These are phyloP conservation scores for Sus scrofa DNA, from an alignment of 2,113 vertebrate genomes.

Conservation along the genomic window DNA sequence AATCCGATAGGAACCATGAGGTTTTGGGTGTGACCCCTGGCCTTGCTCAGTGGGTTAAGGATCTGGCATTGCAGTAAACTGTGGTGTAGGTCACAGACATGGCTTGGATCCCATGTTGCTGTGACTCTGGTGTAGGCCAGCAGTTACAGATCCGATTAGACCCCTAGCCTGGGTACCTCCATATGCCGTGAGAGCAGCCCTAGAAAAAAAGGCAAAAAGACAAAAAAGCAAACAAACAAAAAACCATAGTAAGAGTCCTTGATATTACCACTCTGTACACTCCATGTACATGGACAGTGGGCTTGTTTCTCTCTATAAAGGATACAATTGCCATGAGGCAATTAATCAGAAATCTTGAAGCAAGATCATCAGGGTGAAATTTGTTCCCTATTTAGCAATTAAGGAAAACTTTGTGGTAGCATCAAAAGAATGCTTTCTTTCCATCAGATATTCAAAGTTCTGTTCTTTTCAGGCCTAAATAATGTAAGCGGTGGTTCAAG, in stretches of 20 bases:
- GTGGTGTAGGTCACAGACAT: no score
- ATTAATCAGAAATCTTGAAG: neutral
- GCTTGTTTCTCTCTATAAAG: neutral
- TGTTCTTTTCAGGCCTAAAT: neutral
- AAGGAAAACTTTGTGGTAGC: neutral
- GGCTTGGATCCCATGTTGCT: no score
- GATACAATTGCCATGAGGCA: neutral
- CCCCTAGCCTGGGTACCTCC: no score
- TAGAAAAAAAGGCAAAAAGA: no score
- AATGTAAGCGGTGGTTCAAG: neutral
- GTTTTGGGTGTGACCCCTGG: no score
- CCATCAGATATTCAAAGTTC: neutral
- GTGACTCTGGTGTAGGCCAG: no score
- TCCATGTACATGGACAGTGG: neutral
- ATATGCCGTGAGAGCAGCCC: no score
- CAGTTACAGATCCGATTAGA: no score
- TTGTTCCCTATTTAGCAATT: neutral
- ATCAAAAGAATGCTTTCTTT: slow-evolving; percentile 14
- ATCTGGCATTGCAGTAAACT: no score
- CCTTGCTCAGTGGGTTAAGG: no score
- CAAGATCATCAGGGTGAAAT: slow-evolving; percentile 31
- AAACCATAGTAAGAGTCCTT: neutral
- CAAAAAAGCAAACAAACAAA: no score
- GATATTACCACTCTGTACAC: neutral
- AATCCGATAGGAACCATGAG: no score